Percentiles rank a stretch among this genome's conserved stretches.
These are phyloP conservation scores for Pseudococcus viburni DNA, from an alignment of 2,888 invertebrate species.

Conservation along the genomic window DNA sequence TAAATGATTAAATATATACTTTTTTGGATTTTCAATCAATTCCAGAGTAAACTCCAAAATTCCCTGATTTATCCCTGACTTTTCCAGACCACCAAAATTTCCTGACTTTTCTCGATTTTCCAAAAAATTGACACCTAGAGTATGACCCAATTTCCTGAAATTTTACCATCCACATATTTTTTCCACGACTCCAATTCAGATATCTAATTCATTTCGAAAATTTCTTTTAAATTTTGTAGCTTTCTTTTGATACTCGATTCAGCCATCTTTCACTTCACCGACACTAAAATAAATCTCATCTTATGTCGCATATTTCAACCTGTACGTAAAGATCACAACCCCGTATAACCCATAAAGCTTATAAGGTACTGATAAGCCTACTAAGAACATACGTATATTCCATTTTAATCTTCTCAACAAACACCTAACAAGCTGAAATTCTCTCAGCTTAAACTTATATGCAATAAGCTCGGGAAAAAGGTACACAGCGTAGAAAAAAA, in stretches of 20 bases:
- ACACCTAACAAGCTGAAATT: conserved; percentile 14
- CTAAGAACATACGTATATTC: conserved; percentile 3
- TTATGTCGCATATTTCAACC: not conserved
- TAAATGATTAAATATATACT: too few species aligned
- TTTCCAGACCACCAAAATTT: too few species aligned
- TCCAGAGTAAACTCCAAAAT: too few species aligned
- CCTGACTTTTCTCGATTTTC: too few species aligned
- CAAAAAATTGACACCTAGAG: too few species aligned
- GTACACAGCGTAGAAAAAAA: not conserved
- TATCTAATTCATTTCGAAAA: too few species aligned
- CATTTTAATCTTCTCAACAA: conserved; percentile 8
- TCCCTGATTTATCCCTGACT: too few species aligned
- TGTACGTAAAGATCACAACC: not conserved
- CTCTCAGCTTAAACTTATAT: not conserved
- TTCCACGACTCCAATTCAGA: too few species aligned
- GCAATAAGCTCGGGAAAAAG: not conserved
- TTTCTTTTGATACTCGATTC: not conserved
- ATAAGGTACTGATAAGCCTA: not conserved
- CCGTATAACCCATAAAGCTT: not conserved
- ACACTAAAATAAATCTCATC: not conserved
- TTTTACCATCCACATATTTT: too few species aligned
- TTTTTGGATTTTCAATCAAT: too few species aligned
- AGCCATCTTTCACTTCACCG: not conserved
- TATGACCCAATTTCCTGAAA: too few species aligned
- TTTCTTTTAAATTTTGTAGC: too few species aligned